Evolutionary conservation across 2,113 vertebrate species (phyloP), one percentile per base, ranked within the genome.

Genomic region (Gorsachius goisagi): DNA sequence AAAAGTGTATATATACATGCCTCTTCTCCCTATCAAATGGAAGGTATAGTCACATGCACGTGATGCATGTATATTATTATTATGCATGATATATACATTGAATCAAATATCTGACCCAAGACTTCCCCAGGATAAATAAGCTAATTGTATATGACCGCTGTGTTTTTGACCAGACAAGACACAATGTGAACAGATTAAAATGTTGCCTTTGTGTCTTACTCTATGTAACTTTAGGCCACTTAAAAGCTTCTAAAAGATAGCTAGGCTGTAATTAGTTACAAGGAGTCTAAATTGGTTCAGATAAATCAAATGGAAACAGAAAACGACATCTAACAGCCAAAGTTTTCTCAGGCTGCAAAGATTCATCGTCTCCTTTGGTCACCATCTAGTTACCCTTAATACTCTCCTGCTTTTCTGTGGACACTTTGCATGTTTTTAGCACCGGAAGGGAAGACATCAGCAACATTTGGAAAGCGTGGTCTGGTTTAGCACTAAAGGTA

Each of bases 101-200:
- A 72, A 63, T 59, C 47, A 77, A 69, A 75, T 44, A 95, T 41
- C 72, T 4, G 4, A 7, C 33, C 17, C 28, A 76, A 75, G 60
- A 90, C 53, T 80, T 67, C 26, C 41, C 22, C 55, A 94, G 85
- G 56, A 85, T 32, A 95, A 93, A 80, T 64, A 93, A 86, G 7
- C 8, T 12, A 55, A 88, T 69, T 76, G 37, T 53, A 26, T 56
- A 88, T 20, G 62, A 84, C n/a, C 27, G 9, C 16, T 56, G 35
- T n/a, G 9, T 26, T 94, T 92, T 82, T 92, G 62, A 94, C 50
- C 44, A 81, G 88, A 85, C 35, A 91, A 92, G 85, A 69, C 49
- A 90, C 22, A 32, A 67, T 47, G 17, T 71, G 90, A 93, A 72
- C 45, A 63, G 49, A 89, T 47, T 72, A 82, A 96, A 89, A 75